phyloP scores from a whole-genome alignment of 2,888 invertebrate species.

The Noctua pronuba region DNA sequence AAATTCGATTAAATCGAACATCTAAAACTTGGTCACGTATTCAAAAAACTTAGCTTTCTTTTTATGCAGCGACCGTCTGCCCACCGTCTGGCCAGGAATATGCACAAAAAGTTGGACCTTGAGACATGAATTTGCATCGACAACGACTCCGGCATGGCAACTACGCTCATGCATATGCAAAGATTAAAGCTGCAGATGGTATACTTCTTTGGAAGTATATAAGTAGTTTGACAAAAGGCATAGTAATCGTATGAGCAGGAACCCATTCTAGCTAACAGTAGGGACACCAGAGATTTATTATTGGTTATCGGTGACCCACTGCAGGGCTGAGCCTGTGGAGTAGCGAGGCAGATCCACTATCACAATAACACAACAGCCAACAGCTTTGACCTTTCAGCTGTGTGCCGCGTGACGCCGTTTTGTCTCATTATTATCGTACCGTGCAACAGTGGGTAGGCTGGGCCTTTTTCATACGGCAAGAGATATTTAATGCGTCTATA shows the following conservation, averaged over 20 bases:
- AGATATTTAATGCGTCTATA: too few relatives aligned
- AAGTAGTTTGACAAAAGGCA: neutral
- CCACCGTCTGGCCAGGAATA: conserved; percentile 66
- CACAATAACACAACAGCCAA: too few relatives aligned
- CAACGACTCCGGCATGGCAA: conserved; percentile 45
- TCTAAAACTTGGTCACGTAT: conserved; percentile 54
- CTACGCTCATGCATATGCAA: conserved; percentile 27
- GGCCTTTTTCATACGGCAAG: too few relatives aligned
- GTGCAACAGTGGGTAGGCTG: too few relatives aligned
- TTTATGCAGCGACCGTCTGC: conserved; percentile 60
- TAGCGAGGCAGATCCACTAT: too few relatives aligned
- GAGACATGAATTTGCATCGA: conserved; percentile 69
- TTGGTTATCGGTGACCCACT: neutral
- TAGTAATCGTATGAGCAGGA: neutral
- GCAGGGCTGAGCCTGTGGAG: too few relatives aligned
- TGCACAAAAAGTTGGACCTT: conserved; percentile 70
- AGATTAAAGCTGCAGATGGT: conserved; percentile 47
- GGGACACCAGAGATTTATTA: neutral
- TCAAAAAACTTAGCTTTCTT: conserved; percentile 52
- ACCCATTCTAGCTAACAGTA: neutral
- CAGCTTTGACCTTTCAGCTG: too few relatives aligned
- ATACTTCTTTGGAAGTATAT: conserved; percentile 3
- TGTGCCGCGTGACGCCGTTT: too few relatives aligned
- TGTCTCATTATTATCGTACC: too few relatives aligned
- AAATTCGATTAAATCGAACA: conserved; percentile 9